A percentile compares a stretch with the other conserved stretches of the same genome.
These are phyloP conservation scores for Dorcus parallelipipedus DNA, from an alignment of 2,888 invertebrate species.

Conservation along the genomic window DNA sequence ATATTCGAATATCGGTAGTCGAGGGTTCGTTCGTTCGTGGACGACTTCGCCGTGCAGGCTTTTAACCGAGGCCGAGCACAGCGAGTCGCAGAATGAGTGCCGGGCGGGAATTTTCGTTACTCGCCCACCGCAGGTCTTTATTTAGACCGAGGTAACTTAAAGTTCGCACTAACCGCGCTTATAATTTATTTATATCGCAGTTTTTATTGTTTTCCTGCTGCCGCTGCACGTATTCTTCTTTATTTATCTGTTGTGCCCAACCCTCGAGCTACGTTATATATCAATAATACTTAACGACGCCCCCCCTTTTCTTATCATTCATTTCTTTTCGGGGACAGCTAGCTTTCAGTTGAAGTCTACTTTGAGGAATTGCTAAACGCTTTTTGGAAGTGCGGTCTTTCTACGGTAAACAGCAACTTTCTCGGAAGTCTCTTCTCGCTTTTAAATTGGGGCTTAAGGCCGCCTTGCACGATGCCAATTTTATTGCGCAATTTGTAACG, in stretches of 20 bases:
- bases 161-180: conserved; percentile 36
- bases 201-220: conserved; percentile 22
- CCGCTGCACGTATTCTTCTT: conserved; percentile 3
- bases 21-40: conserved; percentile 44
- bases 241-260: not conserved
- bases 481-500: too few relatives aligned
- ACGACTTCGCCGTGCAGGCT: conserved; percentile 30
- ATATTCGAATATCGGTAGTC: conserved; percentile 33
- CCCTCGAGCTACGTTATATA: not conserved
- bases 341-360: too few relatives aligned
- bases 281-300: not conserved
- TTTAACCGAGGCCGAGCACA: conserved; percentile 40
- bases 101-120: conserved; percentile 45
- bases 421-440: too few relatives aligned
- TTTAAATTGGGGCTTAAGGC: too few relatives aligned
- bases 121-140: conserved; percentile 43
- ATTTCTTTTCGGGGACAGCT: too few relatives aligned
- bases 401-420: too few relatives aligned
- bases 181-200: conserved; percentile 29
- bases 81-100: conserved; percentile 45
- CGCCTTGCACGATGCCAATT: too few relatives aligned
- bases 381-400: too few relatives aligned
- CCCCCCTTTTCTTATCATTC: not conserved
- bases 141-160: conserved; percentile 44
- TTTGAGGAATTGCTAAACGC: too few relatives aligned